These are phyloP conservation scores for Dorcus parallelipipedus DNA, from an alignment of 2,888 invertebrate genomes.

Conservation along the genomic window DNA sequence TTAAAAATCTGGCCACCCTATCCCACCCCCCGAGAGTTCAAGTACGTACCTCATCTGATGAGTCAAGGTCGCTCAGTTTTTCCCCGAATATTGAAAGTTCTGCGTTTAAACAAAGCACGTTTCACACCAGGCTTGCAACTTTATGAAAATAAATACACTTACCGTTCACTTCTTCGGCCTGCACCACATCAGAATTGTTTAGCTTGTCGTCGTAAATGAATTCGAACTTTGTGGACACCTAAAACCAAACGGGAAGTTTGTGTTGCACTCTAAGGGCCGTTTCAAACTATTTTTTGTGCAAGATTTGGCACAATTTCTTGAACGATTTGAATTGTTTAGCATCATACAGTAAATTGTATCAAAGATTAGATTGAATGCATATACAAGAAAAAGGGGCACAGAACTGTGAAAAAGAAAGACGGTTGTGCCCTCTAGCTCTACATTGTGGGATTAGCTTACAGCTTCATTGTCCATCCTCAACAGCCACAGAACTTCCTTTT, in stretches of 20 bases:
- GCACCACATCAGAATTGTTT: not conserved
- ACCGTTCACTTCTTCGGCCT: conserved; percentile 1
- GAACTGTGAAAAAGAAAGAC: conserved; percentile 2
- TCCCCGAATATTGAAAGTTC: conserved; percentile 19
- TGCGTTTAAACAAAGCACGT: too few relatives aligned
- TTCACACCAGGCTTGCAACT: not conserved
- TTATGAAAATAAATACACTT: not conserved
- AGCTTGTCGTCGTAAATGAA: conserved; percentile 19
- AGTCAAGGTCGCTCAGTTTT: conserved; percentile 21
- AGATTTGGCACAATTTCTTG: too few relatives aligned
- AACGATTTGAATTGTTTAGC: too few relatives aligned
- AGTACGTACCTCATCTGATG: conserved; percentile 10
- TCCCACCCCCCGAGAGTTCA: too few relatives aligned
- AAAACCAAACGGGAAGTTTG: not conserved
- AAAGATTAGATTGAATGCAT: too few relatives aligned
- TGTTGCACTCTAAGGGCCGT: too few relatives aligned
- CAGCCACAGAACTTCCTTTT: conserved; percentile 63
- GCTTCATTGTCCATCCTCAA: conserved; percentile 64
- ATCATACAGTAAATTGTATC: not conserved
- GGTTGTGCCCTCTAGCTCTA: not conserved
- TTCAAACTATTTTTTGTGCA: too few relatives aligned
- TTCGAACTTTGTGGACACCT: conserved; percentile 28
- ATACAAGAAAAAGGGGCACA: not conserved
- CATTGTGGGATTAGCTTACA: conserved; percentile 35
- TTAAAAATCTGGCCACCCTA: too few relatives aligned